These are phyloP conservation scores for Novumbra hubbsi DNA, from an alignment of 2,797 vertebrate genomes.

Conservation along the genomic window DNA sequence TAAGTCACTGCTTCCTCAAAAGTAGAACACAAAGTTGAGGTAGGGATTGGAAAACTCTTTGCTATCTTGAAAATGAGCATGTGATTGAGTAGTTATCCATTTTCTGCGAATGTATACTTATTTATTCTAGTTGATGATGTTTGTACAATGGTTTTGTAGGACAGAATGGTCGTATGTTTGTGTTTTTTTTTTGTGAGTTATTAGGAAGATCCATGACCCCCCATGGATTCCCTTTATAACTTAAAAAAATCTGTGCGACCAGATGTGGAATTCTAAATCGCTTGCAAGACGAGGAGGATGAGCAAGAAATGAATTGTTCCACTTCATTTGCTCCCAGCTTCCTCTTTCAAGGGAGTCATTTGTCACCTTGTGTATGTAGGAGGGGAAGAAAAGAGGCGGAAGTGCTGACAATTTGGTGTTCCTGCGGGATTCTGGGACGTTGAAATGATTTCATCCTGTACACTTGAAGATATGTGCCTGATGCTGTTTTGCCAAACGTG, in stretches of 20 bases:
- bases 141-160: too few relatives aligned
- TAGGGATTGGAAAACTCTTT: too few relatives aligned
- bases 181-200: too few relatives aligned
- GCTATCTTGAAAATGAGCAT: too few relatives aligned
- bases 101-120: too few relatives aligned
- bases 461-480: slow-evolving; percentile 30
- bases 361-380: slow-evolving; percentile 73
- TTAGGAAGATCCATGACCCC: too few relatives aligned
- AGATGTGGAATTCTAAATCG: slow-evolving; percentile 87
- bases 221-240: too few relatives aligned
- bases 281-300: slow-evolving; percentile 89
- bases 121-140: too few relatives aligned
- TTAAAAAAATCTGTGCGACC: slow-evolving; percentile 74
- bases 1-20: too few relatives aligned
- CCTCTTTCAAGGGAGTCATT: slow-evolving; percentile 89
- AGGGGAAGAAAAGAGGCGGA: slow-evolving; percentile 56
- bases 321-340: slow-evolving; percentile 86
- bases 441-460: slow-evolving; percentile 49
- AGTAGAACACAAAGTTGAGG: too few relatives aligned
- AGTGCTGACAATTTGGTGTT: slow-evolving; percentile 51
- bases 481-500: slow-evolving; percentile 29
- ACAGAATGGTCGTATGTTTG: too few relatives aligned
- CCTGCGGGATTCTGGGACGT: slow-evolving; percentile 63
- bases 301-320: slow-evolving; percentile 98
- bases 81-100: too few relatives aligned